Evolutionary conservation across 2,797 vertebrate genomes (phyloP).

Genomic region (Vipera ursinii): DNA sequence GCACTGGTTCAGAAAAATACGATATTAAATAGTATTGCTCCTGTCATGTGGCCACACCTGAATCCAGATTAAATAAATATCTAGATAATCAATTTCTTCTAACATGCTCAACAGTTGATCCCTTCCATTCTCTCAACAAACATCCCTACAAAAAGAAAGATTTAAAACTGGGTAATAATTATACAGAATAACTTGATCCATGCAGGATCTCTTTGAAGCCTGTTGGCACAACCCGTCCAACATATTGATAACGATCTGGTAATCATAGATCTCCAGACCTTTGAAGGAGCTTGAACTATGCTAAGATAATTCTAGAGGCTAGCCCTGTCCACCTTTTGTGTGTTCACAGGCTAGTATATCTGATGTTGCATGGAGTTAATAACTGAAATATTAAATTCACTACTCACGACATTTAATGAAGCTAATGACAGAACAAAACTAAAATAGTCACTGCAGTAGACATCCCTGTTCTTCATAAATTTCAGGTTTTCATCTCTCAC

Average conservation of each 20-base stretch:
- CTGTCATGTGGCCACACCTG: too few relatives aligned
- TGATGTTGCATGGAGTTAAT: neutral
- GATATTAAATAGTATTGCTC: neutral
- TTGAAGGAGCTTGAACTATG: neutral
- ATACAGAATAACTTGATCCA: neutral
- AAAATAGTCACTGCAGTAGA: conserved; percentile 98
- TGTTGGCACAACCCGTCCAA: neutral
- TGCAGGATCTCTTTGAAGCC: neutral
- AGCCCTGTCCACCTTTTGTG: neutral
- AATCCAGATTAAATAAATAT: neutral
- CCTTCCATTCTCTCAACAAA: neutral
- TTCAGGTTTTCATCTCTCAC: conserved; percentile 98
- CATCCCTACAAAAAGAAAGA: neutral
- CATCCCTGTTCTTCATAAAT: conserved; percentile 98
- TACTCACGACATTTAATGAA: conserved; percentile 92
- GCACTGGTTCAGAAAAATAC: neutral
- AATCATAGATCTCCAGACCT: neutral
- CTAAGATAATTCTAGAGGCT: neutral
- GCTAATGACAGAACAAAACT: conserved; percentile 94
- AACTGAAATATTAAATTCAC: conserved; percentile 7
- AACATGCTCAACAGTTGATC: neutral
- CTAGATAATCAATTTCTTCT: neutral
- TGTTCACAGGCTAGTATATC: neutral
- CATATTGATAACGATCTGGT: neutral
- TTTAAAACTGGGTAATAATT: neutral